Evolutionary conservation across 2,113 vertebrate genomes (phyloP), one percentile per base, ranked within the genome.

Genomic region (Odontophorus gujanensis): DNA sequence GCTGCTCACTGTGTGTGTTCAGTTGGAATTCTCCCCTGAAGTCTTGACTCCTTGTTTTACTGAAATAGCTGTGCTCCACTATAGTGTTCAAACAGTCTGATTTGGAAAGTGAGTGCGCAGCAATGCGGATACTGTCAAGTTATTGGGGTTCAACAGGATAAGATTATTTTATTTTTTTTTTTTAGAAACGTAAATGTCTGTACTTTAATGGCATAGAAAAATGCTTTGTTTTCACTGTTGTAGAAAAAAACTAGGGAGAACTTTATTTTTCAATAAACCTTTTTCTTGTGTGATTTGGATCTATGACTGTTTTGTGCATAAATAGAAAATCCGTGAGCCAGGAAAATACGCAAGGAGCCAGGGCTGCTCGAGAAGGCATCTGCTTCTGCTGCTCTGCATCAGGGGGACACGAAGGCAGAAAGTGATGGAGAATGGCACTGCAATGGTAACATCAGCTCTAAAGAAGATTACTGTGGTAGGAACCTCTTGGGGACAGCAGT

Each of bases 181-280:
- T 87, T 80, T 18, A 94, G 92, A 90, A 88, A 77, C 96, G 95
- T 97, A 71, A 88, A 97, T 93, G 97, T 97, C 95, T 97, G 96
- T 97, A 97, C 96, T 96, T 97, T 95, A 94, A 96, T 87, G 95
- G 93, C 93, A 91, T 95, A 97, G 92, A 96, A 91, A 93, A 95
- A 97, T 90, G 95, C 96, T 97, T 97, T 97, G 96, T 97, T 98
- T 97, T 97, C 97, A 97, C 95, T 97, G 97, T 97, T 97, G 97
- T 98, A 98, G 98, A 98, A 89, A 97, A 97, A 97, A 98, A 97
- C 97, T 98, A 98, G 98, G 98, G 96, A 98, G 97, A 98, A 98
- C 97, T 99, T 99, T 99, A 99, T 99, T 99, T 99, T 99, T 98
- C 98, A 98, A 98, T 98, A 98, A 98, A 99, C 97, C 96, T 98